Evolutionary conservation across 2,113 vertebrate species (phyloP).

Genomic region (Panthera leo): DNA sequence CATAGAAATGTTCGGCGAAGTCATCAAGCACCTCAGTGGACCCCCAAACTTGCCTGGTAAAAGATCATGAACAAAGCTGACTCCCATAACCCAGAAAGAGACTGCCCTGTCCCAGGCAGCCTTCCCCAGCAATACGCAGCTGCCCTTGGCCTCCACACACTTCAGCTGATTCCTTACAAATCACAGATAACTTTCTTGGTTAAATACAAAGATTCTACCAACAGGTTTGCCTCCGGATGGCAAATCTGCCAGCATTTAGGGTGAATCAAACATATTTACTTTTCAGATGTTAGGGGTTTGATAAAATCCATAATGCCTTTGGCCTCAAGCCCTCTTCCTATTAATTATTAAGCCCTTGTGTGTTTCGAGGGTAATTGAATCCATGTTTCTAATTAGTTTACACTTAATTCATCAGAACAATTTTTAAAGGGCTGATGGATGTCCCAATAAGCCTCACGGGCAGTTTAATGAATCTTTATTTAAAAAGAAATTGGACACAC

Average conservation of each 20-base stretch:
- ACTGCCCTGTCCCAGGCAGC: not conserved
- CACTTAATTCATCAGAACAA: slow-evolving; percentile 82
- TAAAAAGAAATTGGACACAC: slow-evolving; percentile 73
- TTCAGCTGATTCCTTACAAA: not conserved
- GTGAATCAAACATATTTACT: slow-evolving; percentile 73
- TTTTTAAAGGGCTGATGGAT: slow-evolving; percentile 81
- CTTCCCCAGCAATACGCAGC: not conserved
- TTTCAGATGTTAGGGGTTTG: slow-evolving; percentile 74
- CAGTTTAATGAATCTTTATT: slow-evolving; percentile 82
- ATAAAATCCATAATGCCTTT: slow-evolving; percentile 81
- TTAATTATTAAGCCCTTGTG: slow-evolving; percentile 82
- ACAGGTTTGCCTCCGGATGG: slow-evolving; percentile 37
- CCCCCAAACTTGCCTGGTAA: not conserved
- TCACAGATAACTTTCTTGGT: not conserved
- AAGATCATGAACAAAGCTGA: not conserved
- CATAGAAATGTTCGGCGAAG: not conserved
- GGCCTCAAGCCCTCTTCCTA: slow-evolving; percentile 79
- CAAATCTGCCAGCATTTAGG: slow-evolving; percentile 59
- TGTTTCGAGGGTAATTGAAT: slow-evolving; percentile 81
- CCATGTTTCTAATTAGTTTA: slow-evolving; percentile 83
- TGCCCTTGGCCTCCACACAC: not conserved
- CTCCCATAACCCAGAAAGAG: not conserved
- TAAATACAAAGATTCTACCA: slow-evolving; percentile 4
- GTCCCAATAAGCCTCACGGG: slow-evolving; percentile 80
- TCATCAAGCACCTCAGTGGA: not conserved